Base-by-base conservation (phyloP, 2,797 vertebrate genomes). In the Myotis daubentonii region DNA sequence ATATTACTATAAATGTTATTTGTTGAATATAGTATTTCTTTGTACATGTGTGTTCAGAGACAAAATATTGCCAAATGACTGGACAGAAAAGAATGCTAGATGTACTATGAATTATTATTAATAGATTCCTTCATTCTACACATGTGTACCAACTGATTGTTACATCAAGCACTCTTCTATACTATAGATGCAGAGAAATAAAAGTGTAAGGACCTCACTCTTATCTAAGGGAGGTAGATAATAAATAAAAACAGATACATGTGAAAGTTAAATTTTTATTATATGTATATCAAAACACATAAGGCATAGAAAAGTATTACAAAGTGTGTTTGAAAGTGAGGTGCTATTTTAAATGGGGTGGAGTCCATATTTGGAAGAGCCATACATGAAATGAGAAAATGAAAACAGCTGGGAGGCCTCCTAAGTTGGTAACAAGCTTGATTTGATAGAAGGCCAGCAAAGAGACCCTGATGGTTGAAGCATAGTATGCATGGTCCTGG, bases 401-500 rank as follows among this genome's bases (percentile, higher is more conserved):
- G 23, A 74, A 86, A 74, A 78, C 28, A 60, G 1, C 16, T 6
- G 8, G 4, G 19, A 83, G 33, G 38, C 91, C 25, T 12, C 30
- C 36, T 72, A 33, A 16, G 11, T 0, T 47, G 28, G 23, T 83
- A 89, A 86, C 20, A 28, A 53, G 8, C 10, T 49, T 53, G 44
- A 13, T 2, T 62, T 44, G 1, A n/a, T 30, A 65, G 57, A 94
- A 65, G 30, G 44, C 51, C 38, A 38, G 3, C 13, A 74, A 20
- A 23, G 11, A 53, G 12, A 0, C 2, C 8, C 38, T 30, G 49
- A 44, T 65, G 36, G 9, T 6, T 66, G 10, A n/a, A 36, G 23
- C 17, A 70, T 5, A 53, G 1, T 23, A 68, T 36, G 23, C 0
- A 6, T 8, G 62, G 47, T 0, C 6, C 15, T 30, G 8, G 2